Conservation (phyloP, 2,113 vertebrate genomes). For the Strix uralensis region DNA sequence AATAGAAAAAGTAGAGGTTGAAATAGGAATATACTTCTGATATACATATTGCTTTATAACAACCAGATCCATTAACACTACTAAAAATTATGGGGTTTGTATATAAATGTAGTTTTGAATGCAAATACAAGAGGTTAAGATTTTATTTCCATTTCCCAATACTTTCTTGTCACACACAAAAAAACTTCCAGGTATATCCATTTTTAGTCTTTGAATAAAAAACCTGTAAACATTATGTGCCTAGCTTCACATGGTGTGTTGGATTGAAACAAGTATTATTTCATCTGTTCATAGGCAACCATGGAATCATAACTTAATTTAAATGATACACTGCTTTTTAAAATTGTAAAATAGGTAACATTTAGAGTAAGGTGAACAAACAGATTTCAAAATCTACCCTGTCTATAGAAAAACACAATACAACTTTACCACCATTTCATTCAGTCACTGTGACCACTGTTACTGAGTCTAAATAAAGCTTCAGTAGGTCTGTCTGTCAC, state of each 20-base stretch:
- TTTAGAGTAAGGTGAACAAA: background rate
- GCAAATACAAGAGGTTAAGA: background rate
- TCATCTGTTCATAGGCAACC: background rate
- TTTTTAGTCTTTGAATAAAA: background rate
- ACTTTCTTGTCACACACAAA: background rate
- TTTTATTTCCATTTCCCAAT: background rate
- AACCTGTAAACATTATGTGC: background rate
- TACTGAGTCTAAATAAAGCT: background rate
- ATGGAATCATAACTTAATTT: background rate
- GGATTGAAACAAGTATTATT: background rate
- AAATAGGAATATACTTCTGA: background rate
- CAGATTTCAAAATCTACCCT: background rate
- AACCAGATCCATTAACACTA: background rate
- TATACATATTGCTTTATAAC: background rate
- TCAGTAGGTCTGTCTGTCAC: background rate
- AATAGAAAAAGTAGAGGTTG: background rate
- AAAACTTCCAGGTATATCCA: rapidly evolving
- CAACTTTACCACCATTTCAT: background rate
- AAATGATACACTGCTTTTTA: background rate
- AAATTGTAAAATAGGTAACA: background rate
- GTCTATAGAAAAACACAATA: background rate
- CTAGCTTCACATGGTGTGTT: background rate
- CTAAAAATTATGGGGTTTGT: background rate
- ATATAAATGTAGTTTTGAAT: background rate
- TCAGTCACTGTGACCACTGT: background rate